These are phyloP conservation scores for Scytalopus superciliaris DNA, from an alignment of 2,113 vertebrate genomes.

Conservation along the genomic window DNA sequence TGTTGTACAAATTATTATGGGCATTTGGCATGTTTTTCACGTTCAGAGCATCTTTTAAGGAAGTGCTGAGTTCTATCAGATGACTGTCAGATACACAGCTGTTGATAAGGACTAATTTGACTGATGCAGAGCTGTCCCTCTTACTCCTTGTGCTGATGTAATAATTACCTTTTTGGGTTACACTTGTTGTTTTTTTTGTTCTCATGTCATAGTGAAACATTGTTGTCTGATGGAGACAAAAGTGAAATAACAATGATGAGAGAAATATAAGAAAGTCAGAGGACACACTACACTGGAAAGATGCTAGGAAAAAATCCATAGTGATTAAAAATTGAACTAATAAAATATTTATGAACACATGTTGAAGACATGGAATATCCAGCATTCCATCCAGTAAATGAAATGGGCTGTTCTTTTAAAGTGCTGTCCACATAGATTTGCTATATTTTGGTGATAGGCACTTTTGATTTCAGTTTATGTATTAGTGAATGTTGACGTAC, in stretches of 20 bases:
- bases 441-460: not conserved
- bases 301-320: not conserved
- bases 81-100: not conserved
- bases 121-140: not conserved
- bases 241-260: not conserved
- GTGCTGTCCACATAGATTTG: not conserved
- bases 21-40: not conserved
- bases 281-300: not conserved
- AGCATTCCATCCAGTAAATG: not conserved
- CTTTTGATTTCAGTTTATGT: not conserved
- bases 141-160: not conserved
- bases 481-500: not conserved
- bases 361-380: not conserved
- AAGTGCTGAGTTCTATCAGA: not conserved
- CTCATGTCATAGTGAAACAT: not conserved
- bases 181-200: not conserved
- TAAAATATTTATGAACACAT: not conserved
- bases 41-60: not conserved
- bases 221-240: not conserved
- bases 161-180: not conserved
- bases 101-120: not conserved
- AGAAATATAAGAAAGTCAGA: not conserved
- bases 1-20: accelerated
- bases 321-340: not conserved
- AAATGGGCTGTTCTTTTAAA: not conserved